Evolutionary conservation across 1,140 invertebrate genomes (phyloP).

Genomic region (Coenobita brevimanus): DNA sequence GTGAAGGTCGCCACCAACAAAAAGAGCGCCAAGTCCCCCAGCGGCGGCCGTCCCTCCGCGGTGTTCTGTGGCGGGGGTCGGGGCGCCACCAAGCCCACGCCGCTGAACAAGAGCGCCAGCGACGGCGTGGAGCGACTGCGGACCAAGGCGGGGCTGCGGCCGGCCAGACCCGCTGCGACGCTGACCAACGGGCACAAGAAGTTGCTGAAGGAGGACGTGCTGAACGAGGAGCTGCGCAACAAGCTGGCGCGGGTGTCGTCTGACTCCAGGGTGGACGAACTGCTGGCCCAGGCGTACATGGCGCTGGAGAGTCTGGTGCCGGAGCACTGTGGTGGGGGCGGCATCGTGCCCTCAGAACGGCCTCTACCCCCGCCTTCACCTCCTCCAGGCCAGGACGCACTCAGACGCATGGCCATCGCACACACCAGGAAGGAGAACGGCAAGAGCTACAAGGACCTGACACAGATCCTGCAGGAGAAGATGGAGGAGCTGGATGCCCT

Average conservation of each 20-base stretch:
- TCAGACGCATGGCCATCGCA: constrained; percentile 40
- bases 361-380: background rate
- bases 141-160: constrained; percentile 5
- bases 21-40: background rate
- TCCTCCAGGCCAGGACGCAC: constrained; percentile 6
- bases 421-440: constrained; percentile 67
- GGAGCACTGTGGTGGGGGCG: constrained; percentile 23
- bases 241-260: constrained; percentile 59
- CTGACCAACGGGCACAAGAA: background rate
- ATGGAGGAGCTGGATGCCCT: constrained; percentile 67
- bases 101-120: constrained; percentile 68
- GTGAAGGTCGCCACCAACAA: background rate
- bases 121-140: constrained; percentile 62
- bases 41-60: constrained; percentile 55
- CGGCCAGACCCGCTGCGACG: constrained; percentile 1
- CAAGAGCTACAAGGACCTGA: constrained; percentile 61
- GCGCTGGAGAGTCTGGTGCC: constrained; percentile 61
- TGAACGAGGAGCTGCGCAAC: constrained; percentile 23
- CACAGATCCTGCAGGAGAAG: constrained; percentile 69
- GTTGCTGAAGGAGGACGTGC: constrained; percentile 2
- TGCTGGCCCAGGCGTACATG: constrained; percentile 66
- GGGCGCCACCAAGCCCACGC: constrained; percentile 50
- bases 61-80: constrained; percentile 58
- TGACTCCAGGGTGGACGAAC: constrained; percentile 68
- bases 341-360: background rate